Evolutionary conservation across 1,140 invertebrate genomes (phyloP).

Genomic region (Microplitis demolitor): DNA sequence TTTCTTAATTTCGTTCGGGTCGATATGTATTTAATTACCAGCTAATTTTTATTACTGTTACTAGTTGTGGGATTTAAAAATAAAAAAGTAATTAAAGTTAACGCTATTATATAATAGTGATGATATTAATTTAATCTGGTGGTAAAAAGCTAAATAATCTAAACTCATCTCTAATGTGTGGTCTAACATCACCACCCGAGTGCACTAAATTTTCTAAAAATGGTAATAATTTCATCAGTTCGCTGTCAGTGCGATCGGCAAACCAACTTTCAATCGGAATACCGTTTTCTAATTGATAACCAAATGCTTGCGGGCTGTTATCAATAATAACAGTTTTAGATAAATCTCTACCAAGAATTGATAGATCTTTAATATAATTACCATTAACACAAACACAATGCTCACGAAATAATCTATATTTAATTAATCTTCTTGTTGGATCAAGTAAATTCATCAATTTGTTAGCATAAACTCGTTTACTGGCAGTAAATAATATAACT

Average conservation of each 20-base stretch:
- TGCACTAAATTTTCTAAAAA: slow-evolving; percentile 88
- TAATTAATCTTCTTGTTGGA: slow-evolving; percentile 86
- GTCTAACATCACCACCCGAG: slow-evolving; percentile 87
- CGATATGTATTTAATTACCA: background rate
- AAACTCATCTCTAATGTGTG: slow-evolving; percentile 87
- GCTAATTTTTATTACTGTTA: too few species aligned
- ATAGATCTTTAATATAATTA: slow-evolving; percentile 96
- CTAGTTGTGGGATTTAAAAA: too few species aligned
- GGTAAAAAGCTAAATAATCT: slow-evolving; percentile 87
- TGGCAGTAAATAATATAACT: slow-evolving; percentile 95
- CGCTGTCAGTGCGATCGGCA: slow-evolving; percentile 85
- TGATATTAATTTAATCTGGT: slow-evolving; percentile 69
- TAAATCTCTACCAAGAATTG: slow-evolving; percentile 90
- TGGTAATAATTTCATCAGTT: slow-evolving; percentile 90
- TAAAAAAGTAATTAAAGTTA: too few species aligned
- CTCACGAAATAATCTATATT: slow-evolving; percentile 90
- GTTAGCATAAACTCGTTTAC: slow-evolving; percentile 94
- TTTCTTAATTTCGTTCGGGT: background rate
- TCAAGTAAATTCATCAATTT: slow-evolving; percentile 93
- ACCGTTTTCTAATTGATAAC: slow-evolving; percentile 93
- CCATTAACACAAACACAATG: slow-evolving; percentile 95
- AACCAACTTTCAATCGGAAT: slow-evolving; percentile 99
- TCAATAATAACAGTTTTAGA: slow-evolving; percentile 91
- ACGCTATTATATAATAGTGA: too few species aligned
- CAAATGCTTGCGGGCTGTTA: slow-evolving; percentile 92